A percentile compares a stretch with the other conserved stretches of the same genome.
Evolutionary conservation across 2,888 invertebrate genomes (phyloP).

Genomic region (Catotricha subobsoleta): DNA sequence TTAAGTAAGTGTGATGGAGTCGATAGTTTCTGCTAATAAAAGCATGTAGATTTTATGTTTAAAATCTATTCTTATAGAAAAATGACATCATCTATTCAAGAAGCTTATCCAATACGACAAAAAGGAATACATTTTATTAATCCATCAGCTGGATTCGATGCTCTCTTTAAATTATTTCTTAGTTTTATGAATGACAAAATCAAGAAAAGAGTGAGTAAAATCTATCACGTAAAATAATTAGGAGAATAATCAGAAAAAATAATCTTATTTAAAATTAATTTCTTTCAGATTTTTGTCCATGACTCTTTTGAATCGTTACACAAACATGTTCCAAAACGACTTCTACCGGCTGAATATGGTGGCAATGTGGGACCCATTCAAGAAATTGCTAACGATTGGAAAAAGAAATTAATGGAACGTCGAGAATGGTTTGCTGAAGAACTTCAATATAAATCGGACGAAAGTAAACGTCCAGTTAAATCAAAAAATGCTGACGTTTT

Average conservation of each 20-base stretch:
- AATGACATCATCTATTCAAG: constrained; percentile 34
- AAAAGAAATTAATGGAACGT: constrained; percentile 21
- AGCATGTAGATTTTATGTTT: too few relatives aligned
- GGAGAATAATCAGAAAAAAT: not conserved
- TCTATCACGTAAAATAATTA: too few relatives aligned
- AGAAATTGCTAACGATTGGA: constrained; percentile 23
- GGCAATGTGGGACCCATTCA: constrained; percentile 36
- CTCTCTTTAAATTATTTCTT: constrained; percentile 37
- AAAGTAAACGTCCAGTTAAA: constrained; percentile 20
- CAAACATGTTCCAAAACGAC: constrained; percentile 35
- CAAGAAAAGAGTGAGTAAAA: constrained; percentile 37
- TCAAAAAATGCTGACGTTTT: constrained; percentile 16
- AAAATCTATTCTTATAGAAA: too few relatives aligned
- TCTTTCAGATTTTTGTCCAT: not conserved
- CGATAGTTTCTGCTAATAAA: too few relatives aligned
- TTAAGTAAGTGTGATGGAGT: too few relatives aligned
- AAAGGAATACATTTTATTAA: constrained; percentile 41
- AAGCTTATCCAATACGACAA: constrained; percentile 40
- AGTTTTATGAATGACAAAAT: constrained; percentile 42
- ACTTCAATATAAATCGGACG: constrained; percentile 20
- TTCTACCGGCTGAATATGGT: constrained; percentile 45
- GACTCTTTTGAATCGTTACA: constrained; percentile 33
- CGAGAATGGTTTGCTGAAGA: constrained; percentile 21
- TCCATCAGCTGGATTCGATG: constrained; percentile 38
- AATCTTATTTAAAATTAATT: not conserved